Base-by-base conservation (phyloP, 2,113 vertebrate species). In the Pteronura brasiliensis region DNA sequence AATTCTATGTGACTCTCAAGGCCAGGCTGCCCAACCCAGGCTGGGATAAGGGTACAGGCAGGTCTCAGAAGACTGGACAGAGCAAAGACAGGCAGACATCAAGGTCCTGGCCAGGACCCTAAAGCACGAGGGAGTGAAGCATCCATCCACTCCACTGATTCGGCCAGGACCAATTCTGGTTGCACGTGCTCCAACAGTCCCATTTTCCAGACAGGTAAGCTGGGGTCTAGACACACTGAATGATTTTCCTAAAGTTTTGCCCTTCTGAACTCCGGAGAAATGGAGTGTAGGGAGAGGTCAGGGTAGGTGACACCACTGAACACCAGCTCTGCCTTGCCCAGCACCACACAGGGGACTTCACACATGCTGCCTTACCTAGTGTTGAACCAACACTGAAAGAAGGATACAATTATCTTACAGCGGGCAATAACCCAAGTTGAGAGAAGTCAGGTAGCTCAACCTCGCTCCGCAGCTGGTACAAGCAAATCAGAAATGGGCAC, bases 381-480 rank as follows among this genome's bases (percentile, higher is more conserved):
- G 29, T 29, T 65, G 27, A 44, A 61, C 0, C 44, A 61, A 8
- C 49, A 49, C 14, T 23, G 4, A 57, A 6, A 55, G 23, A 42
- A 55, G 57, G 39, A 52, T 0, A 10, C 17, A 7, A 31, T 11
- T 31, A 36, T 3, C 69, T 29, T 31, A 72, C 52, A 49, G 15
- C 34, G 9, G 65, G 69, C 47, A 39, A 42, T 49, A 81, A 2
- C 18, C 76, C 55, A 65, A 6, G 1, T n/a, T 15, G 4, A 34
- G 42, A 71, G 14, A 55, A 61, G 39, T 15, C 12, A 25, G 23
- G 2, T 23, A 36, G 39, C 6, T 27, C 20, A 34, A 27, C 17
- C 49, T 36, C 0, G 0, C 14, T 2, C 21, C 63, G 44, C 27
- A 57, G 42, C 31, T 7, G 61, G 4, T 1, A 20, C 39, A 42